Percentiles rank a stretch among this genome's conserved stretches.
These are phyloP conservation scores for Sepioteuthis lessoniana DNA, from an alignment of 2,888 invertebrate species.

Conservation along the genomic window DNA sequence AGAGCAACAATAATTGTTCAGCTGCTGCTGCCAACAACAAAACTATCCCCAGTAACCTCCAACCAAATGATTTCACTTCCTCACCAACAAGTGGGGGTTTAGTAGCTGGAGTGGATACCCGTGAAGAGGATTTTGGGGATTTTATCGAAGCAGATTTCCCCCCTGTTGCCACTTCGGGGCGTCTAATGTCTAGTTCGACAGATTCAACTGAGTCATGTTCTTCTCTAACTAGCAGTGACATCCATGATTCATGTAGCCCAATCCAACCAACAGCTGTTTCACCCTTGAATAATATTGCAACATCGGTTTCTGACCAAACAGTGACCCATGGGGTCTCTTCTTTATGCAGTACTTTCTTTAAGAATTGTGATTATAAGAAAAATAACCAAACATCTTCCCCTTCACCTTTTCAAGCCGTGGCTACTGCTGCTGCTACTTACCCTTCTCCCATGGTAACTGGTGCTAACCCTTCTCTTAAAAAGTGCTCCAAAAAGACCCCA, in stretches of 20 bases:
- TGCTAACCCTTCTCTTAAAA: background rate
- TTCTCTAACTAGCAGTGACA: constrained; percentile 60
- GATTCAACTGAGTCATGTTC: constrained; percentile 56
- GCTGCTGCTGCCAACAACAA: background rate
- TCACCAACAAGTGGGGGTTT: background rate
- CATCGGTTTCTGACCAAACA: background rate
- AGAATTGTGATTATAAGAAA: constrained; percentile 45
- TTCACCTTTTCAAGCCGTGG: background rate
- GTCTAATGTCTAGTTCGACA: constrained; percentile 64
- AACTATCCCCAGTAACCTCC: background rate
- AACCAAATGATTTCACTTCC: constrained; percentile 34
- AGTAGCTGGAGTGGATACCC: constrained; percentile 41
- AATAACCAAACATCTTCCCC: constrained; percentile 12
- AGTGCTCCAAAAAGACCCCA: background rate
- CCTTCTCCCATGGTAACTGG: background rate
- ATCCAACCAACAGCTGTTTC: background rate
- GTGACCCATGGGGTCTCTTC: background rate
- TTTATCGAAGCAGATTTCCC: constrained; percentile 72
- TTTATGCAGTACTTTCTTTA: constrained; percentile 24
- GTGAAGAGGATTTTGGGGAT: constrained; percentile 68
- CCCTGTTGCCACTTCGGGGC: constrained; percentile 57
- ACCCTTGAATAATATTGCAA: constrained; percentile 35
- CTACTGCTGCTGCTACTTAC: background rate
- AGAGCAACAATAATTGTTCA: background rate
- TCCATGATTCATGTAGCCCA: constrained; percentile 55